Evolutionary conservation across 2,113 vertebrate species (phyloP).

Genomic region (Tupaia tana): DNA sequence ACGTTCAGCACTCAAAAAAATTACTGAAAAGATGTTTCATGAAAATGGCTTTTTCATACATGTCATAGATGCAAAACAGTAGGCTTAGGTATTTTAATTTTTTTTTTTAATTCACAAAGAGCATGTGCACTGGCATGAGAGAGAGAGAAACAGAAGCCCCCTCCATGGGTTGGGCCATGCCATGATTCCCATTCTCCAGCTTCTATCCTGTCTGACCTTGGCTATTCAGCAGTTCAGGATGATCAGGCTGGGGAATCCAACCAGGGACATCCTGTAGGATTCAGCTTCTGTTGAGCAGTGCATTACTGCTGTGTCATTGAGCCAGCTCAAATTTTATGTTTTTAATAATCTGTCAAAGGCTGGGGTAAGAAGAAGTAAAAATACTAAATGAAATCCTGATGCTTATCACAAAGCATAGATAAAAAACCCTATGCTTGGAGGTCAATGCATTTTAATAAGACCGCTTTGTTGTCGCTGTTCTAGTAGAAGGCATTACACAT

Average conservation of each 20-base stretch:
- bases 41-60: background rate
- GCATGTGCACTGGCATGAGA: too few relatives aligned
- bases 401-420: background rate
- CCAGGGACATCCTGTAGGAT: too few relatives aligned
- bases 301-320: too few relatives aligned
- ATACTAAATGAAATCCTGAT: background rate
- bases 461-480: background rate
- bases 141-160: too few relatives aligned
- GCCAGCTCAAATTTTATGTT: background rate
- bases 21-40: background rate
- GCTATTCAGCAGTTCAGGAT: too few relatives aligned
- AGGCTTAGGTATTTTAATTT: background rate
- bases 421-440: background rate
- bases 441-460: background rate
- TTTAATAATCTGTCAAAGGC: background rate
- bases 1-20: background rate
- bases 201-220: too few relatives aligned
- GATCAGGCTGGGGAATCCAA: too few relatives aligned
- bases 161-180: too few relatives aligned
- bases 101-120: too few relatives aligned
- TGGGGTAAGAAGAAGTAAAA: background rate
- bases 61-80: background rate
- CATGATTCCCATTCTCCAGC: too few relatives aligned
- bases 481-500: background rate
- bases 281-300: too few relatives aligned